Base-by-base conservation (phyloP, 1,140 invertebrate genomes). In the Chelonus insularis region DNA sequence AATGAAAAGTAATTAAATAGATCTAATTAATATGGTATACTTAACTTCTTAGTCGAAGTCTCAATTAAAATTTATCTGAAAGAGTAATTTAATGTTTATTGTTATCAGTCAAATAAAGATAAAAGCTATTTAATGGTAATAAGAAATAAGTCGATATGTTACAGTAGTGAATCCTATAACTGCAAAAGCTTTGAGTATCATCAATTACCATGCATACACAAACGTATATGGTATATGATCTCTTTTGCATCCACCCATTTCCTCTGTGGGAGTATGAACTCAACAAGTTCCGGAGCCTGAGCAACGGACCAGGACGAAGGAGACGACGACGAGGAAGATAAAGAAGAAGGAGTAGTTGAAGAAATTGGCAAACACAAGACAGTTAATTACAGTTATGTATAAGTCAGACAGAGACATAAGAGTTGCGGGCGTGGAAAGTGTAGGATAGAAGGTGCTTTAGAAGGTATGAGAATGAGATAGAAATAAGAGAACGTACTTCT, bases 341-440 rank as follows among this genome's bases (percentile, higher is more conserved):
- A 39, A 23, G 23, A 29, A 29, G 25, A 7, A 29, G 25, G 3
- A 4, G 25, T 4, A 29, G 25, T 29, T 29, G 25, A 29, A 29
- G 25, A 29, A 29, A 29, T 29, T 29, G 25, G 25, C 25, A 29
- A 29, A 29, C 25, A 29, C 25, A 29, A 29, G 25, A 29, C 7
- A 7, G 25, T 29, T 29, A 29, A 29, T 29, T 29, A 7, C 25
- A 29, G 25, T 7, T 29, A 7, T 29, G 25, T 29, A 7, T 29
- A 29, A 29, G 25, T 45, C 23, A 20, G 45, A 57, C 14, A 62
- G 54, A 54, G 58, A 57, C 11, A 16, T 16, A 11, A 51, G 58
- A 11, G 20, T 34, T 25, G 14, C 60, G 61, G 50, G 63, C 47
- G 69, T 70, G 68, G 65, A 73, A 66, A 68, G 69, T 63, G 52